A percentile compares a stretch with the other conserved stretches of the same genome.
phyloP scores from a whole-genome alignment of 2,797 vertebrate species.

The Leucoraja ocellata region DNA sequence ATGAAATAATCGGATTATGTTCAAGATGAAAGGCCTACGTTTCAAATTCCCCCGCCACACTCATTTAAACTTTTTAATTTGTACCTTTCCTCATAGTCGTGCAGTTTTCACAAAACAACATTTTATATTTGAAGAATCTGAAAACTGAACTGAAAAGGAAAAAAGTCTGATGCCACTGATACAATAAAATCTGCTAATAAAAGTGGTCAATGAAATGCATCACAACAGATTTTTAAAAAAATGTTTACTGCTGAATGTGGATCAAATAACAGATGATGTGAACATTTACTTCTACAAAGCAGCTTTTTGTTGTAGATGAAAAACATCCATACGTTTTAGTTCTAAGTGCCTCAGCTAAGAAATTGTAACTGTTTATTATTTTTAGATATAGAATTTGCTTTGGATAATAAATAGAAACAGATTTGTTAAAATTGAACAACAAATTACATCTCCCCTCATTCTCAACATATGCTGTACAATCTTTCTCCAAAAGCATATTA shows the following conservation, averaged over 20 bases:
- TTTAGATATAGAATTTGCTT: background rate
- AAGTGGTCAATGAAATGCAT: background rate
- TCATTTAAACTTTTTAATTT: background rate
- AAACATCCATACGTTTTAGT: background rate
- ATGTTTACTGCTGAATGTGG: background rate
- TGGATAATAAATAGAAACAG: constrained; percentile 1
- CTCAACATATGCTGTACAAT: background rate
- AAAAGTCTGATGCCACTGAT: background rate
- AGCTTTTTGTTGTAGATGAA: background rate
- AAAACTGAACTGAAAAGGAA: constrained; percentile 11
- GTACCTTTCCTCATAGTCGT: background rate
- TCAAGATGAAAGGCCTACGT: background rate
- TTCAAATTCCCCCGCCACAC: background rate
- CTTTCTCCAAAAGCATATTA: background rate
- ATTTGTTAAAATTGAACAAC: background rate
- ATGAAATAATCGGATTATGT: background rate
- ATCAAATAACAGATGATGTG: background rate
- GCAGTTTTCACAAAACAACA: background rate
- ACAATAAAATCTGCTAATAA: constrained; percentile 22
- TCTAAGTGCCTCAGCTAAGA: background rate
- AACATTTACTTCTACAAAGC: background rate
- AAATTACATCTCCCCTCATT: constrained; percentile 16
- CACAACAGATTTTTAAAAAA: background rate
- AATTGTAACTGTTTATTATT: constrained; percentile 24
- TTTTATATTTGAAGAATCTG: background rate